Evolutionary conservation across 2,797 vertebrate species (phyloP).

Genomic region (Pseudomugil gertrudae): DNA sequence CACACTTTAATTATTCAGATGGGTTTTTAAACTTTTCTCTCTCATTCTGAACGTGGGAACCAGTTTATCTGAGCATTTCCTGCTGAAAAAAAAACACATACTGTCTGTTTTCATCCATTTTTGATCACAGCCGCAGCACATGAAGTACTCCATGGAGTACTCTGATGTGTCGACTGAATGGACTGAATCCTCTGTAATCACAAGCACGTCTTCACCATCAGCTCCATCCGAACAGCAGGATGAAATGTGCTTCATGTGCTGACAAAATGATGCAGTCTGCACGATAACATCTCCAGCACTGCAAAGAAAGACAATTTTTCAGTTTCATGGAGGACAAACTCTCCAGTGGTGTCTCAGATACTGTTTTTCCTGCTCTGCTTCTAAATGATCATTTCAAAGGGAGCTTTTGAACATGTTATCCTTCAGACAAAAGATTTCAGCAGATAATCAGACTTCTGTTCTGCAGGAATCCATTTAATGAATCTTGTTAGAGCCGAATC

Average conservation of each 20-base stretch:
- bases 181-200: neutral
- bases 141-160: neutral
- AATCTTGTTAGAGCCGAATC: neutral
- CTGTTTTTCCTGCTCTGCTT: neutral
- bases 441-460: neutral
- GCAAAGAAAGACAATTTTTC: neutral
- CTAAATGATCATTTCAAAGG: neutral
- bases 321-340: neutral
- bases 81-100: neutral
- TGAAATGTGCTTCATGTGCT: neutral
- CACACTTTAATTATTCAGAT: neutral
- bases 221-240: neutral
- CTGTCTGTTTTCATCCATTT: neutral
- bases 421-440: neutral
- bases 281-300: neutral
- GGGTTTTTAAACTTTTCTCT: neutral
- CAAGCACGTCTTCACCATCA: neutral
- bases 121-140: neutral
- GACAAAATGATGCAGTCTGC: conserved; percentile 1
- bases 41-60: neutral
- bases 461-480: neutral
- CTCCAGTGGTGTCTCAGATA: neutral
- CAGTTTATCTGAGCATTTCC: neutral
- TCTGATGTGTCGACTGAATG: neutral
- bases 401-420: neutral